Evolutionary conservation across 2,113 vertebrate genomes (phyloP).

Genomic region (Orientallactaga bullata): DNA sequence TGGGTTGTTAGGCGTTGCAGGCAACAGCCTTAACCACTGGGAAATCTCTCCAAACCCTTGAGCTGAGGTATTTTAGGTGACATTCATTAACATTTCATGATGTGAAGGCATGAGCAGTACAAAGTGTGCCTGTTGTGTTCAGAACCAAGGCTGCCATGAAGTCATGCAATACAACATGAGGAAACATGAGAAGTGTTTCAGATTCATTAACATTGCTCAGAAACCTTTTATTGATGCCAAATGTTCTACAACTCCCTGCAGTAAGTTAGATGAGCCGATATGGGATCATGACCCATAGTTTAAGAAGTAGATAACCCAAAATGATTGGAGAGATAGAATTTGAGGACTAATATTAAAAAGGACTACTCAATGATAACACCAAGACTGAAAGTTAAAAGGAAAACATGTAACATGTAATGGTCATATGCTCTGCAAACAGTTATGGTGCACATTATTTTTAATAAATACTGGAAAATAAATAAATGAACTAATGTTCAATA

Average conservation of each 20-base stretch:
- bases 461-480: no score
- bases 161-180: not conserved
- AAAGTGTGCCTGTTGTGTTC: no score
- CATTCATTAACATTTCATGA: not conserved
- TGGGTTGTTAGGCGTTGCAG: no score
- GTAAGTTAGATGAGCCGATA: not conserved
- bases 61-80: no score
- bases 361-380: not conserved
- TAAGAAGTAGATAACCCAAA: not conserved
- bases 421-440: no score
- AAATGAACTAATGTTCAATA: no score
- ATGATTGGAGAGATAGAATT: not conserved
- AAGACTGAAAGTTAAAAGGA: not conserved
- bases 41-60: no score
- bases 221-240: not conserved
- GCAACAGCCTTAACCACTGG: no score
- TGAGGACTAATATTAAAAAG: not conserved
- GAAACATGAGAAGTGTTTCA: not conserved
- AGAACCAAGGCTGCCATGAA: not conserved
- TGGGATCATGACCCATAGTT: not conserved
- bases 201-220: no score
- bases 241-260: not conserved
- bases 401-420: not conserved
- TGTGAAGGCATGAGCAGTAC: not conserved
- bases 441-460: no score